Base-by-base conservation (phyloP, 92 coral and sea anemone species). In the Pocillopora meandrina region DNA sequence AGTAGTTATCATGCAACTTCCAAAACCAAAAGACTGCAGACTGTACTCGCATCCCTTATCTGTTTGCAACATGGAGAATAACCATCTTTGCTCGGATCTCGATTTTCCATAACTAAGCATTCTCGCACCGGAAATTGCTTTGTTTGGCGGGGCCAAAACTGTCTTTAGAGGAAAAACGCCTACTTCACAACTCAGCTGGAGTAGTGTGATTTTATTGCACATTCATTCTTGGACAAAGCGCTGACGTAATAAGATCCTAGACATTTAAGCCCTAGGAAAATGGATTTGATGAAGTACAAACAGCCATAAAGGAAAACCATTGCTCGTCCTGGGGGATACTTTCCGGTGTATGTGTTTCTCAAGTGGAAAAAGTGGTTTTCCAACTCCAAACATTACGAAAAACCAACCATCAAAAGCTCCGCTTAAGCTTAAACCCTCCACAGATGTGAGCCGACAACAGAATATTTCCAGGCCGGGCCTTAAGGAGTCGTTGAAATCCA, bases 121-220 rank as follows among this genome's bases (percentile, higher is more conserved):
- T 80, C 35, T 62, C 7, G 9, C 69, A 71, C 85, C 85, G 85
- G 85, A 81, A 81, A 81, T 71, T 20, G 21, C 71, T 56, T 71
- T 81, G 69, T 81, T 71, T 81, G 77, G 70, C 70, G 85, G 20
- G 85, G 85, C 85, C 13, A 56, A 56, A 65, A 65, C 70, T 21
- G 70, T 23, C 70, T 23, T 23, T 31, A 65, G 56, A 70, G 16
- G 17, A 70, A 34, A 14, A 35, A 70, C 74, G 74, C 74, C 74
- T 70, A 35, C 74, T 35, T 10, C 19, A 34, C 10, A 17, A 8
- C 65, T 1, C 57, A 55, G 65, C 31, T 26, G 84, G 63, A 31
- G 14, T 13, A 1, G 9, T 10, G 11, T 33, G 21, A 26, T 49
- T 55, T 55, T 75, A 56, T 75, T n/a, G 42, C n/a, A 56, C 65